Percentiles rank a stretch among this genome's conserved stretches.
phyloP scores from a whole-genome alignment of 2,797 vertebrate genomes.

The Schizothorax lantsangensis region DNA sequence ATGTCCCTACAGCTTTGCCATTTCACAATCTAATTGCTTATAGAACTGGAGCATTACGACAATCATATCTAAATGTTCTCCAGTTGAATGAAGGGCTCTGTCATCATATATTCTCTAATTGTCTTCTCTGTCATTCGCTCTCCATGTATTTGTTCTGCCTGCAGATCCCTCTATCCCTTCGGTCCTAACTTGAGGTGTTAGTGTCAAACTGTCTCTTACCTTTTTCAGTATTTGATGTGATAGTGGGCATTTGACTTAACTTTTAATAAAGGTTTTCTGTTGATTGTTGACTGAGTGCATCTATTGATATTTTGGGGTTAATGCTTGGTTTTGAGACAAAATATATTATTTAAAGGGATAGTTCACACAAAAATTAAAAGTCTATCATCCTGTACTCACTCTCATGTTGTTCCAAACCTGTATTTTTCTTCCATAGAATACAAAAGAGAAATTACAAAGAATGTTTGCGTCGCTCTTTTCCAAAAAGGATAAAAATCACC shows the following conservation, averaged over 20 bases:
- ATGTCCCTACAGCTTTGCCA: slow-evolving; percentile 55
- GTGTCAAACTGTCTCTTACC: slow-evolving; percentile 65
- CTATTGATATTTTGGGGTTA: slow-evolving; percentile 16
- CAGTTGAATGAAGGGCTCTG: slow-evolving; percentile 83
- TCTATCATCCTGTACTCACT: background rate
- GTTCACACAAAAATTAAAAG: background rate
- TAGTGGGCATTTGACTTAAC: slow-evolving; percentile 72
- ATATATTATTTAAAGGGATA: background rate
- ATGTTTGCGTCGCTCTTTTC: background rate
- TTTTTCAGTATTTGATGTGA: slow-evolving; percentile 70
- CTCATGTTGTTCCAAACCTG: background rate
- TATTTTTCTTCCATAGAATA: background rate
- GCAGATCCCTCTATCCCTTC: slow-evolving; percentile 60
- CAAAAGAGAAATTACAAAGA: background rate
- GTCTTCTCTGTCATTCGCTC: slow-evolving; percentile 66
- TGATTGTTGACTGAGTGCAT: slow-evolving; percentile 63
- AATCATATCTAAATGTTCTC: slow-evolving; percentile 80
- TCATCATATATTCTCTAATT: slow-evolving; percentile 67
- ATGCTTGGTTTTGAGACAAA: slow-evolving; percentile 9
- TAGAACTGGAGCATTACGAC: slow-evolving; percentile 78
- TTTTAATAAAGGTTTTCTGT: slow-evolving; percentile 72
- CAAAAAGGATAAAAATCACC: background rate
- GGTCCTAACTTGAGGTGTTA: slow-evolving; percentile 66
- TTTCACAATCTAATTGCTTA: slow-evolving; percentile 67
- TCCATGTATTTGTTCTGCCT: slow-evolving; percentile 68